Evolutionary conservation across 1,140 invertebrate genomes (phyloP).

Genomic region (Probaryconus sp.): DNA sequence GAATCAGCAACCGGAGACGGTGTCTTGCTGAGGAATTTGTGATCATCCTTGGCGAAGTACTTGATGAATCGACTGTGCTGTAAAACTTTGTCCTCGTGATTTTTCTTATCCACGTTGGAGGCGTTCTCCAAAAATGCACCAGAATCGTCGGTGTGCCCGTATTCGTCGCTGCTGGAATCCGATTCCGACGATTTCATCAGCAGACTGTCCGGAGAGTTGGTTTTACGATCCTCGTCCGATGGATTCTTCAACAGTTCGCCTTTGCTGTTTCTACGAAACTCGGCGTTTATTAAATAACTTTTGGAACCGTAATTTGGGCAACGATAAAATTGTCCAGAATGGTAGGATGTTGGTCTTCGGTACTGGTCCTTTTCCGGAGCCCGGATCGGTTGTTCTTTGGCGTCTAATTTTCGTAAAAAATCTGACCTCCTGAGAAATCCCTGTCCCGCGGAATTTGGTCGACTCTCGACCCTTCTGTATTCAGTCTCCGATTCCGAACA

Average conservation of each 20-base stretch:
- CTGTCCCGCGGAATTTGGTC: conserved; percentile 61
- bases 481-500: conserved; percentile 72
- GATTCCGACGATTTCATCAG: conserved; percentile 75
- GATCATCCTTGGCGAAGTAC: conserved; percentile 72
- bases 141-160: conserved; percentile 75
- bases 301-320: conserved; percentile 2
- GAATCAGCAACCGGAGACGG: conserved; percentile 32
- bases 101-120: conserved; percentile 64
- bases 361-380: conserved; percentile 11
- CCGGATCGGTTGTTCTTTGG: conserved; percentile 33
- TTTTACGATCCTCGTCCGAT: conserved; percentile 75
- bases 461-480: conserved; percentile 58
- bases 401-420: conserved; percentile 69
- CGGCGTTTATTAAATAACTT: conserved; percentile 21
- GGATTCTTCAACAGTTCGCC: conserved; percentile 53
- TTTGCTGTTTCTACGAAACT: conserved; percentile 33
- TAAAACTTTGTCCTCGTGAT: conserved; percentile 52
- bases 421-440: conserved; percentile 71
- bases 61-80: conserved; percentile 71
- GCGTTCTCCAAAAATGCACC: conserved; percentile 74
- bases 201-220: conserved; percentile 75
- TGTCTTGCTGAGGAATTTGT: conserved; percentile 47
- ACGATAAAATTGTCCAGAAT: conserved; percentile 25
- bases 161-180: conserved; percentile 74
- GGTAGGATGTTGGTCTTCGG: conserved; percentile 27